Percentiles rank a stretch among this genome's conserved stretches.
phyloP scores from a whole-genome alignment of 2,113 vertebrate genomes.

The Caloenas nicobarica region DNA sequence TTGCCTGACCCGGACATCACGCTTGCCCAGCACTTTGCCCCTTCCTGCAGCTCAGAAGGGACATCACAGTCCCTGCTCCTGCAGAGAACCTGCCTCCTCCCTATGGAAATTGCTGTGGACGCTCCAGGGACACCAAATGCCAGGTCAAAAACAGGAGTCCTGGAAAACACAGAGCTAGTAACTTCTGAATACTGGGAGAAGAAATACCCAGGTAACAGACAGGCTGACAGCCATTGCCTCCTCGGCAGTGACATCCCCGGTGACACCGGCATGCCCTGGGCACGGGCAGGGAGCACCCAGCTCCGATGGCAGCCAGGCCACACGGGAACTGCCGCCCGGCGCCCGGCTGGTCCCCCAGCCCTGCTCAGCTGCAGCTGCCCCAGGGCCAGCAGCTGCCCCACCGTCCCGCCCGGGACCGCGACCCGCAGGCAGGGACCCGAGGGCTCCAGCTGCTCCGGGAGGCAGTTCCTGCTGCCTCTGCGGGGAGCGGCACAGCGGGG shows the following conservation, averaged over 20 bases:
- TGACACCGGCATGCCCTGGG: rapidly evolving
- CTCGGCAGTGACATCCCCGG: background rate
- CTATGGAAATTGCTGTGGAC: background rate
- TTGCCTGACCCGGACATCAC: rapidly evolving
- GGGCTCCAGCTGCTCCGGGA: background rate
- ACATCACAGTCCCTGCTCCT: background rate
- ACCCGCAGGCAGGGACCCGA: background rate
- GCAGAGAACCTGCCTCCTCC: no score
- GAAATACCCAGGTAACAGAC: background rate
- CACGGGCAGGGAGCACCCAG: background rate
- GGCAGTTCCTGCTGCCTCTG: background rate
- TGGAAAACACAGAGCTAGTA: background rate
- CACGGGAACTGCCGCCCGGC: background rate
- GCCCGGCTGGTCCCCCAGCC: background rate
- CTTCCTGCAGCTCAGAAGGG: background rate
- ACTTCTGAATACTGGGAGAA: background rate
- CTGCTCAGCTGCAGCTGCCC: background rate
- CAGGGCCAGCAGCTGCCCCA: background rate
- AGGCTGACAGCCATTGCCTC: background rate
- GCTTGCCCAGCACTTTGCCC: background rate
- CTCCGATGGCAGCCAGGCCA: no score
- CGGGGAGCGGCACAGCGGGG: background rate
- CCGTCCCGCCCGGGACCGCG: background rate
- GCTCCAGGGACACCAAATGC: background rate
- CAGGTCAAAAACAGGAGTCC: background rate